Evolutionary conservation across 2,888 invertebrate species (phyloP).

Genomic region (Plebejus anna): DNA sequence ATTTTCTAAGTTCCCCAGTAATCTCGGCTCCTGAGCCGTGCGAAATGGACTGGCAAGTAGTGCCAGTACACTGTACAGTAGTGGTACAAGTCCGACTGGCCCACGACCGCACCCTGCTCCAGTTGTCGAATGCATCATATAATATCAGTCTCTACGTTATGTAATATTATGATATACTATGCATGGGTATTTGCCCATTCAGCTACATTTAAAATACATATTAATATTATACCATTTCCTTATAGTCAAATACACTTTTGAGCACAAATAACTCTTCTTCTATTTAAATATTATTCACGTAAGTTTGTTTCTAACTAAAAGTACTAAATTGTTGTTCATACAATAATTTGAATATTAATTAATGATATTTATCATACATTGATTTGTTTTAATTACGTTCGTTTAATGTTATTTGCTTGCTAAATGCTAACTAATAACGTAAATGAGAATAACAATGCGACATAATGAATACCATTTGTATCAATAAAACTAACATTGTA

Average conservation of each 20-base stretch:
- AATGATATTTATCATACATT: background rate
- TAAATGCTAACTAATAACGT: background rate
- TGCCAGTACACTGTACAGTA: background rate
- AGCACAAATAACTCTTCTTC: background rate
- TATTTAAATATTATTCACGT: background rate
- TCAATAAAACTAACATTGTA: background rate
- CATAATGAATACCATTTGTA: background rate
- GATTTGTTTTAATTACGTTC: background rate
- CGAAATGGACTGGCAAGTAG: constrained; percentile 15
- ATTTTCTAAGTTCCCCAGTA: constrained; percentile 7
- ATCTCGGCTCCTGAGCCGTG: constrained; percentile 11
- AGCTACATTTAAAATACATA: background rate
- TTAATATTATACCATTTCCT: background rate
- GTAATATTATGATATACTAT: background rate
- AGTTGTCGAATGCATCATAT: constrained; percentile 1
- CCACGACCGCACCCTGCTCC: background rate
- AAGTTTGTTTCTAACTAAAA: background rate
- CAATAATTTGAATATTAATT: background rate
- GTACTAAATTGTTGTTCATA: background rate
- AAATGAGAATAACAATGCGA: background rate
- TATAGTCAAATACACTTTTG: background rate
- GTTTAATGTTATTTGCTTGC: background rate
- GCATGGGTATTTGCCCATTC: background rate
- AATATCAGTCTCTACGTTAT: background rate
- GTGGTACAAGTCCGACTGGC: background rate